Evolutionary conservation across 2,113 vertebrate genomes (phyloP).

Genomic region (Pomatostomus ruficeps): DNA sequence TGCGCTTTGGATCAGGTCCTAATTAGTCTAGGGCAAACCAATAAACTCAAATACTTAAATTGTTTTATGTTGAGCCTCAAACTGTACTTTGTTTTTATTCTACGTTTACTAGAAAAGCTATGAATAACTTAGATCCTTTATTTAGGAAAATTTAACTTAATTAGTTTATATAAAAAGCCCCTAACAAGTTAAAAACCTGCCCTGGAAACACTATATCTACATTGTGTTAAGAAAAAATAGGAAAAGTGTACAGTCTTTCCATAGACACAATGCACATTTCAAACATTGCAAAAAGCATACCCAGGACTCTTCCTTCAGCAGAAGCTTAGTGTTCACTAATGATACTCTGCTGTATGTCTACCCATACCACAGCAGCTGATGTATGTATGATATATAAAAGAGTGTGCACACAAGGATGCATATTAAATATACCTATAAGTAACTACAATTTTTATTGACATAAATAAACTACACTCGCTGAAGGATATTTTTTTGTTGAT

Average conservation of each 20-base stretch:
- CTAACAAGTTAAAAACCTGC: background rate
- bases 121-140: background rate
- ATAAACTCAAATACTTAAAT: background rate
- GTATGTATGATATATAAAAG: background rate
- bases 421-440: background rate
- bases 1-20: background rate
- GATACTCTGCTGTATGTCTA: background rate
- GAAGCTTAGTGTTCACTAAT: background rate
- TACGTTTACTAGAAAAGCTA: background rate
- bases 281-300: background rate
- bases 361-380: background rate
- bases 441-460: background rate
- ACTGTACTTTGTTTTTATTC: background rate
- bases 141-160: background rate
- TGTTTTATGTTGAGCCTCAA: background rate
- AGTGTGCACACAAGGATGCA: background rate
- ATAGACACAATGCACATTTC: background rate
- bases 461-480: constrained; percentile 24
- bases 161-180: background rate
- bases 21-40: constrained; percentile 1
- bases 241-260: background rate
- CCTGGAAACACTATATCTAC: background rate
- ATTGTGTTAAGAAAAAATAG: background rate
- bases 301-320: background rate
- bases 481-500: constrained; percentile 41